Conservation (phyloP, 2,113 vertebrate genomes). For the Aythya baeri region DNA sequence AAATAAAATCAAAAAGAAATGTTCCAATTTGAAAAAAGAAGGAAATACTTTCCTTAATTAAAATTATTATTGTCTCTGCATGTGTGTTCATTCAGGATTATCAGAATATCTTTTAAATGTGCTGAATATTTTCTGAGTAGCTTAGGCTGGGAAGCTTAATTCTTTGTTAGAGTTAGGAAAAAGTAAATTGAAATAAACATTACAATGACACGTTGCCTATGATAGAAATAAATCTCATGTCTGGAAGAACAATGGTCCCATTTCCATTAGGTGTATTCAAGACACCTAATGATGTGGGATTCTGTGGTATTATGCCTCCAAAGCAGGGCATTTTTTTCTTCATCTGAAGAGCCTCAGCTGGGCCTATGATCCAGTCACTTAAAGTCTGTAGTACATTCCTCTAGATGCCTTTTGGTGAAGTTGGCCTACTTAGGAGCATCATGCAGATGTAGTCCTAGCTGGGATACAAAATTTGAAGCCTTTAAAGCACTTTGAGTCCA, state of each 20-base stretch:
- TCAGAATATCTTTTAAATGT: background rate
- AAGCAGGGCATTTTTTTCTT: background rate
- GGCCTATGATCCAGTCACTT: background rate
- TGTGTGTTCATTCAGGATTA: background rate
- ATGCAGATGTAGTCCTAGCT: background rate
- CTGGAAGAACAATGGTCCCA: background rate
- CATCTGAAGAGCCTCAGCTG: background rate
- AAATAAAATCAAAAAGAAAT: background rate
- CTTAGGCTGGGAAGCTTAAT: background rate
- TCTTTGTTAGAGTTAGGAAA: background rate
- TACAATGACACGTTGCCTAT: background rate
- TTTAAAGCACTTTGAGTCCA: background rate
- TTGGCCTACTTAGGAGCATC: fast-evolving
- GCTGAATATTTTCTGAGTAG: background rate
- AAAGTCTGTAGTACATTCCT: background rate
- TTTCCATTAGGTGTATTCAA: background rate
- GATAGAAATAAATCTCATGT: background rate
- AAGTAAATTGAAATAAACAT: background rate
- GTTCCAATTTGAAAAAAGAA: background rate
- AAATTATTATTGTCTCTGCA: background rate
- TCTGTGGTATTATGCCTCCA: background rate
- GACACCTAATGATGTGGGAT: background rate
- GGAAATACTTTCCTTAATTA: background rate
- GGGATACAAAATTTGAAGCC: background rate
- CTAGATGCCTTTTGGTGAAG: background rate